Evolutionary conservation across 1,140 invertebrate species (phyloP).

Genomic region (Pteromalus puparum): DNA sequence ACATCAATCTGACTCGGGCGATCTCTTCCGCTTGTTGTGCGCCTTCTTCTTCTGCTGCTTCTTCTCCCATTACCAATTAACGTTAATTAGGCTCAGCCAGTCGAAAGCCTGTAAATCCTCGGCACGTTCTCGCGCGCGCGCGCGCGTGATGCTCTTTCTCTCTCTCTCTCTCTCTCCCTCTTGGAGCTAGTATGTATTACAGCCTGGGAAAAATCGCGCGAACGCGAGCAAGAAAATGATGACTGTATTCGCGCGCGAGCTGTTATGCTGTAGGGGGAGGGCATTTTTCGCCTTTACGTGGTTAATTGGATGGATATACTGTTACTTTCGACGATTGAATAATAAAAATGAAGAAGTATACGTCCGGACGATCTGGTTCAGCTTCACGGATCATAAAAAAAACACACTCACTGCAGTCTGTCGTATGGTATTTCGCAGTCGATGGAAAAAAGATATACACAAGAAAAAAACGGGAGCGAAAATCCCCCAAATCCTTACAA

Average conservation of each 20-base stretch:
- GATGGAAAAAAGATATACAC: neutral
- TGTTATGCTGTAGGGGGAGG: neutral
- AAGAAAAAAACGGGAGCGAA: too few relatives aligned
- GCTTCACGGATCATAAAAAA: too few relatives aligned
- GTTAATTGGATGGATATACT: too few relatives aligned
- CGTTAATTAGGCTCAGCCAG: conserved; percentile 40
- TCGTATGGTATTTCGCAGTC: neutral
- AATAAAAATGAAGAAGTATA: too few relatives aligned
- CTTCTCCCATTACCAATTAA: conserved; percentile 38
- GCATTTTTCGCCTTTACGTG: too few relatives aligned
- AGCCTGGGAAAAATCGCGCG: conserved; percentile 6
- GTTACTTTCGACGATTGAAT: too few relatives aligned
- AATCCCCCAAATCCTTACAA: neutral
- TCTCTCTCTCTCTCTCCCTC: neutral
- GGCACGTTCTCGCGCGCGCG: conserved; percentile 16
- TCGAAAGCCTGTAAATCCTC: conserved; percentile 38
- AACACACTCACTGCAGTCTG: neutral
- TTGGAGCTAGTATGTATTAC: neutral
- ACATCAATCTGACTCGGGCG: conserved; percentile 42
- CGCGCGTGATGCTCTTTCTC: neutral
- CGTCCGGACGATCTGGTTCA: neutral
- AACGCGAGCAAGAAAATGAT: conserved; percentile 26
- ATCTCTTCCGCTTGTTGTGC: conserved; percentile 29
- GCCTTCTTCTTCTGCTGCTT: neutral
- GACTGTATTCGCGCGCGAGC: neutral